Evolutionary conservation across 2,888 invertebrate genomes (phyloP).

Genomic region (Drosophila stalkeri): DNA sequence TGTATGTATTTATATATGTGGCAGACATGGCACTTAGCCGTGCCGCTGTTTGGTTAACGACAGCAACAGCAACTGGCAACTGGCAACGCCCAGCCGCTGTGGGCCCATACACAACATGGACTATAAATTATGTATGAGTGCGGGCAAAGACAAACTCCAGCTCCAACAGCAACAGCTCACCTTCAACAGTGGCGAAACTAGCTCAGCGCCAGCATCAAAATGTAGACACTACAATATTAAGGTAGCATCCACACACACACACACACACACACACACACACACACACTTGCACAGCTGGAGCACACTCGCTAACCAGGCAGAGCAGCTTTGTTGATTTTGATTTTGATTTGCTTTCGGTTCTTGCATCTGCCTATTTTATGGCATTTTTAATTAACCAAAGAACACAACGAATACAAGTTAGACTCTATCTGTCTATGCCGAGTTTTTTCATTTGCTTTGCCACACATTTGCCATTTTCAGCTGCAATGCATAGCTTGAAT

Average conservation of each 20-base stretch:
- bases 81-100: slow-evolving; percentile 50
- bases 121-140: slow-evolving; percentile 76
- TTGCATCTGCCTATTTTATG: slow-evolving; percentile 53
- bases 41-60: slow-evolving; percentile 71
- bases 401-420: slow-evolving; percentile 34
- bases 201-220: slow-evolving; percentile 54
- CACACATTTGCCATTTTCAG: slow-evolving; percentile 12
- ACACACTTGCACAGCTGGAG: slow-evolving; percentile 8
- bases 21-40: slow-evolving; percentile 65
- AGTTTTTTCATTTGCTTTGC: slow-evolving; percentile 16
- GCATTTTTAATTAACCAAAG: slow-evolving; percentile 71
- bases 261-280: slow-evolving; percentile 17
- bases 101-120: slow-evolving; percentile 52
- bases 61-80: slow-evolving; percentile 53
- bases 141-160: slow-evolving; percentile 36
- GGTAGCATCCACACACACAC: slow-evolving; percentile 42
- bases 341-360: slow-evolving; percentile 45
- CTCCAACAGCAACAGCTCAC: slow-evolving; percentile 24
- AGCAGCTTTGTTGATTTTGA: slow-evolving; percentile 60
- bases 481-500: slow-evolving; percentile 11
- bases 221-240: slow-evolving; percentile 58
- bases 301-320: slow-evolving; percentile 12
- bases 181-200: slow-evolving; percentile 44
- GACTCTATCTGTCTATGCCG: slow-evolving; percentile 1
- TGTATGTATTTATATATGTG: not conserved